Conservation (phyloP, 2,113 vertebrate genomes). For the Vidua macroura region DNA sequence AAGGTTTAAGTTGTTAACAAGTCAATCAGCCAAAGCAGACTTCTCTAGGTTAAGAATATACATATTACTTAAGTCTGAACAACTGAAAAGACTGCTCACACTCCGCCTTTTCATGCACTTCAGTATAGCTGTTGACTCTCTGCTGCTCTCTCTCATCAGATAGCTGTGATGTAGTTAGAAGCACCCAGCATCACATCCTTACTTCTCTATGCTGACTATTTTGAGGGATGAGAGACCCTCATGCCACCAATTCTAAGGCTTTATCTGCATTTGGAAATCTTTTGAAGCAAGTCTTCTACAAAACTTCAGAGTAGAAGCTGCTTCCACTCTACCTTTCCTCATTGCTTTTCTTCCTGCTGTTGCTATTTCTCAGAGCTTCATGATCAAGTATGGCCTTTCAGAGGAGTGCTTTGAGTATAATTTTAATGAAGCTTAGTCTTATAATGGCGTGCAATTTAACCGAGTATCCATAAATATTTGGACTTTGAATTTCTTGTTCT, state of each 20-base stretch:
- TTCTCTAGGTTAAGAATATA: neutral
- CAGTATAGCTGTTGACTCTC: neutral
- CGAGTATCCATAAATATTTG: neutral
- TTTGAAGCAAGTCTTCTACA: neutral
- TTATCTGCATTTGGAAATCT: neutral
- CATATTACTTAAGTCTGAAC: neutral
- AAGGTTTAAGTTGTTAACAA: neutral
- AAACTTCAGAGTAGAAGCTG: neutral
- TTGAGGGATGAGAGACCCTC: neutral
- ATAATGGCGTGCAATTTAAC: neutral
- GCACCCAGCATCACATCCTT: neutral
- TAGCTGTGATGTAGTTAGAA: neutral
- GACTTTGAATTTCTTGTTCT: neutral
- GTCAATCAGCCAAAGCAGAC: neutral
- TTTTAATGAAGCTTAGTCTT: neutral
- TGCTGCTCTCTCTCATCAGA: neutral
- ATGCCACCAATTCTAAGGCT: conserved; percentile 4
- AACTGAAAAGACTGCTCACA: neutral
- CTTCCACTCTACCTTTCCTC: neutral
- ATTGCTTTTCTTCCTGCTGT: neutral
- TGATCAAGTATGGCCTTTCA: neutral
- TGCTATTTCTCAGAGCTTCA: neutral
- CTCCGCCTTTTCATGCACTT: neutral
- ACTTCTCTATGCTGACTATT: neutral
- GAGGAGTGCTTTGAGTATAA: neutral